Conservation (phyloP, 2,113 vertebrate genomes). For the Tupaia tana region DNA sequence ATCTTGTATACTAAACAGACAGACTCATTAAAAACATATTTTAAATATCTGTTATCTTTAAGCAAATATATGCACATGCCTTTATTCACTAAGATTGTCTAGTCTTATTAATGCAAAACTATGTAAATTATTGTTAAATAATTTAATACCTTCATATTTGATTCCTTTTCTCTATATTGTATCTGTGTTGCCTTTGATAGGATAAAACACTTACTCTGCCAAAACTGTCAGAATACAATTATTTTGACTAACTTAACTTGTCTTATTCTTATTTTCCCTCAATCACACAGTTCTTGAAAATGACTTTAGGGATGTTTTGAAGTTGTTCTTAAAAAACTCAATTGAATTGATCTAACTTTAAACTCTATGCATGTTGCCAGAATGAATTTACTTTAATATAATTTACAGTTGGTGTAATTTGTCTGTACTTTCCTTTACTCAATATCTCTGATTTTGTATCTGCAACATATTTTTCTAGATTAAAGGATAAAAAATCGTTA, state of each 20-base stretch:
- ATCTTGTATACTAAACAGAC: neutral
- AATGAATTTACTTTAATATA: constrained; percentile 61
- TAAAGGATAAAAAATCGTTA: constrained; percentile 68
- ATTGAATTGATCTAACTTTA: constrained; percentile 48
- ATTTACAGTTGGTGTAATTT: constrained; percentile 51
- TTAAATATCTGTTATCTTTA: constrained; percentile 32
- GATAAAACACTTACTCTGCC: neutral
- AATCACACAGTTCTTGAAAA: constrained; percentile 10
- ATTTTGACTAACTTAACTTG: constrained; percentile 21
- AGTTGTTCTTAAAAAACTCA: constrained; percentile 53
- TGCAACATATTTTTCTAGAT: constrained; percentile 65
- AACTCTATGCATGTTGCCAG: constrained; percentile 24
- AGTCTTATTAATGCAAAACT: constrained; percentile 40
- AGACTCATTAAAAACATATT: constrained; percentile 30
- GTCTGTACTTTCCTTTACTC: constrained; percentile 54
- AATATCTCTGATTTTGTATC: constrained; percentile 51
- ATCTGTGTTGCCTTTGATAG: neutral
- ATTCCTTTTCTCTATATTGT: constrained; percentile 33
- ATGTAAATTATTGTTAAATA: constrained; percentile 27
- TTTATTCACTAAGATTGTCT: constrained; percentile 7
- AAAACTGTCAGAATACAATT: constrained; percentile 15
- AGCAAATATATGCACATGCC: constrained; percentile 3
- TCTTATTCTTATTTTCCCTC: constrained; percentile 33
- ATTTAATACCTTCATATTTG: neutral
- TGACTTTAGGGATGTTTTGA: constrained; percentile 42